These are phyloP conservation scores for Telmatherina bonti DNA, from an alignment of 2,797 vertebrate genomes.

Conservation along the genomic window DNA sequence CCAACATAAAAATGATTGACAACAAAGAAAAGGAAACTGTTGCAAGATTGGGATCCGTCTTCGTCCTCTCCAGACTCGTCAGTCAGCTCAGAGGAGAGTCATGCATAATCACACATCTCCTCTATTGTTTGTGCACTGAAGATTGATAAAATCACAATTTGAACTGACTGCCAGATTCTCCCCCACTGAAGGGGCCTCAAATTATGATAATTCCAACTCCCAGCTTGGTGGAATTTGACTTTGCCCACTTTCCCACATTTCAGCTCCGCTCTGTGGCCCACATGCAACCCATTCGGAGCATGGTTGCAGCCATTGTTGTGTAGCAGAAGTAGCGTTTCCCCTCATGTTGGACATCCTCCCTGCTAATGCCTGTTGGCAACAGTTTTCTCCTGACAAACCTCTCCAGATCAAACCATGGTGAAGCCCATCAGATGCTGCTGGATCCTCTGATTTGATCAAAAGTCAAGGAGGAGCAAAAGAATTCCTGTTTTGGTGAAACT, in stretches of 20 bases:
- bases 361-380: slow-evolving; percentile 15
- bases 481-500: no score
- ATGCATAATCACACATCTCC: slow-evolving; percentile 54
- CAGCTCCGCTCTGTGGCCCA: slow-evolving; percentile 31
- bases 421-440: neutral
- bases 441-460: no score
- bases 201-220: slow-evolving; percentile 74
- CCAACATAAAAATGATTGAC: slow-evolving; percentile 37
- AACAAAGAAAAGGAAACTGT: slow-evolving; percentile 42
- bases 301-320: slow-evolving; percentile 1
- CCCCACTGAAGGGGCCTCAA: slow-evolving; percentile 57
- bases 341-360: neutral
- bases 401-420: neutral
- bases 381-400: neutral
- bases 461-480: no score
- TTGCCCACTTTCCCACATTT: slow-evolving; percentile 55
- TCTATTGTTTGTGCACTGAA: slow-evolving; percentile 65
- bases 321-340: slow-evolving; percentile 3
- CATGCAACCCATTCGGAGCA: neutral
- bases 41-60: slow-evolving; percentile 40
- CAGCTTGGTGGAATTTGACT: slow-evolving; percentile 61
- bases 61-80: slow-evolving; percentile 1
- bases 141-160: slow-evolving; percentile 67
- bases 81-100: slow-evolving; percentile 16
- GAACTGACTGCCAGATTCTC: slow-evolving; percentile 57